These are phyloP conservation scores for Brachionichthys hirsutus DNA, from an alignment of 2,113 vertebrate species.

Conservation along the genomic window DNA sequence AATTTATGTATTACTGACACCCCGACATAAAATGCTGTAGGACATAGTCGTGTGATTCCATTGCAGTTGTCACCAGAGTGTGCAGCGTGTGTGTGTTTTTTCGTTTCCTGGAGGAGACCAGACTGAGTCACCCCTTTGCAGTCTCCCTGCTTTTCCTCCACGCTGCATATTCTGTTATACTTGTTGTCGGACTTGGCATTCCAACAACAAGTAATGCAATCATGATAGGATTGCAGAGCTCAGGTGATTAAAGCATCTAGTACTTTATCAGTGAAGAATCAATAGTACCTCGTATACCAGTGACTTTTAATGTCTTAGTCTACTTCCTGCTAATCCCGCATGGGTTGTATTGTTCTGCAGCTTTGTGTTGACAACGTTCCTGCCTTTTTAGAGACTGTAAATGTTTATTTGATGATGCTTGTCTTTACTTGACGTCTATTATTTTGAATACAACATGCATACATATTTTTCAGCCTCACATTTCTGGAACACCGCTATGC, in stretches of 20 bases:
- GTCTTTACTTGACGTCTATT: neutral
- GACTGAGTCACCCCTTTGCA: no score
- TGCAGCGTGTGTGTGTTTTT: neutral
- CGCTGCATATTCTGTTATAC: no score
- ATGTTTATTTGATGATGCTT: neutral
- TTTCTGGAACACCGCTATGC: neutral
- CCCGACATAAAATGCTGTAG: constrained; percentile 28
- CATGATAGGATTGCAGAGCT: no score
- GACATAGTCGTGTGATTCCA: constrained; percentile 25
- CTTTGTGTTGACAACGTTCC: neutral
- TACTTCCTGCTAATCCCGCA: neutral
- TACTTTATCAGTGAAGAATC: no score
- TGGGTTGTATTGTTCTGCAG: neutral
- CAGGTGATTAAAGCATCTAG: no score
- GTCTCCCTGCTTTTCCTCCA: no score
- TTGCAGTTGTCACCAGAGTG: constrained; percentile 13
- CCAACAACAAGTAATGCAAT: no score
- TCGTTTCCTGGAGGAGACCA: neutral
- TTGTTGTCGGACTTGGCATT: no score
- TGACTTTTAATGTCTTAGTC: neutral
- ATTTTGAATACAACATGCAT: neutral
- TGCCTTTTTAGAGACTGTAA: neutral
- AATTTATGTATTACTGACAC: constrained; percentile 40
- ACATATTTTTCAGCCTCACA: neutral
- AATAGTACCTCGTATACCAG: no score